A percentile compares a stretch with the other conserved stretches of the same genome.
Evolutionary conservation across 2,797 vertebrate species (phyloP).

Genomic region (Chiroxiphia lanceolata): DNA sequence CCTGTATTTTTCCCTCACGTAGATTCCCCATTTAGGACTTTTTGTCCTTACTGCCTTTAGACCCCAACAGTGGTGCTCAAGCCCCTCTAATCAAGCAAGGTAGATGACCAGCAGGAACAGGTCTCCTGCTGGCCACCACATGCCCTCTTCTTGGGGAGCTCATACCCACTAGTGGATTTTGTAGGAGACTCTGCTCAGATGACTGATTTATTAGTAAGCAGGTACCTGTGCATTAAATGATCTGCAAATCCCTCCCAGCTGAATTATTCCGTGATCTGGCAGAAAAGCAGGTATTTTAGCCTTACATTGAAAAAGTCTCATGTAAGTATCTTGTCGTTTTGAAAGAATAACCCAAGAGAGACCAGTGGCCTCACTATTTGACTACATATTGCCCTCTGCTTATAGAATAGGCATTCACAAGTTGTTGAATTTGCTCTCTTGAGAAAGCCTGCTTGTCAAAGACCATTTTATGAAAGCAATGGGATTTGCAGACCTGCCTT

Average conservation of each 20-base stretch:
- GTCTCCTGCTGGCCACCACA: fast-evolving
- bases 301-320: background rate
- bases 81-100: background rate
- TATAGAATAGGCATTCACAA: background rate
- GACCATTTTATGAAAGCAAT: background rate
- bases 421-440: background rate
- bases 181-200: background rate
- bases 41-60: background rate
- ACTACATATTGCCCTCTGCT: background rate
- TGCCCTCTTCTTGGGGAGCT: background rate
- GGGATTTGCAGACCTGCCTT: background rate
- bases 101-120: background rate
- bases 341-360: background rate
- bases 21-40: background rate
- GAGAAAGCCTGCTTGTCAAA: background rate
- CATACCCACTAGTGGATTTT: background rate
- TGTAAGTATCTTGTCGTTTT: background rate
- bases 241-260: background rate
- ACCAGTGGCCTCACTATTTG: background rate
- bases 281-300: background rate
- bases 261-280: background rate
- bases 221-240: background rate
- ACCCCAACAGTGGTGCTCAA: background rate
- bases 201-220: background rate
- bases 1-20: fast-evolving